Conservation (phyloP, 2,113 vertebrate species). For the Neopipo cinnamomea region DNA sequence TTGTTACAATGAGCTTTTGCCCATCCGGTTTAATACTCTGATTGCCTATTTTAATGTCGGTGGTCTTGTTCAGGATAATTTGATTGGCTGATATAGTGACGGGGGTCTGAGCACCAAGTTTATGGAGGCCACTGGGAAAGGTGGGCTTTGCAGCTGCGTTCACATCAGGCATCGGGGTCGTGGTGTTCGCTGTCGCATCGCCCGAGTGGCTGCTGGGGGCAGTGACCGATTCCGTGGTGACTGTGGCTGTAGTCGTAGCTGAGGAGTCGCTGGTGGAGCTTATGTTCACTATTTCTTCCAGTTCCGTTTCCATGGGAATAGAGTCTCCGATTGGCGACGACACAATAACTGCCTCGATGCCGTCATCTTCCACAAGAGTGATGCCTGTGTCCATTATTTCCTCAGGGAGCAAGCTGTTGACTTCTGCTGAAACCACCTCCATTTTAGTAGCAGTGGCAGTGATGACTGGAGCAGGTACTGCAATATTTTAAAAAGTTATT, state of each 20-base stretch:
- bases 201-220: slow-evolving; percentile 74
- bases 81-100: slow-evolving; percentile 90
- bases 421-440: slow-evolving; percentile 96
- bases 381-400: slow-evolving; percentile 97
- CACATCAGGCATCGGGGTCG: slow-evolving; percentile 74
- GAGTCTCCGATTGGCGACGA: slow-evolving; percentile 82
- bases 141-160: slow-evolving; percentile 71
- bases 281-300: slow-evolving; percentile 81
- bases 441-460: slow-evolving; percentile 73
- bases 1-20: slow-evolving; percentile 92
- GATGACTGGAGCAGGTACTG: slow-evolving; percentile 62
- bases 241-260: not conserved
- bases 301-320: slow-evolving; percentile 81
- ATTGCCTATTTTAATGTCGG: slow-evolving; percentile 80
- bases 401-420: slow-evolving; percentile 96
- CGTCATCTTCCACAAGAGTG: slow-evolving; percentile 86
- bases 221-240: slow-evolving; percentile 68
- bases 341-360: slow-evolving; percentile 80
- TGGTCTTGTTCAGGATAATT: slow-evolving; percentile 90
- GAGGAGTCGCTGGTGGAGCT: slow-evolving; percentile 63
- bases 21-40: slow-evolving; percentile 90
- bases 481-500: slow-evolving; percentile 51
- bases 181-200: slow-evolving; percentile 57
- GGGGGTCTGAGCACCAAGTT: slow-evolving; percentile 81
- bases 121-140: slow-evolving; percentile 82